Conservation (phyloP, 1,140 invertebrate species). For the Scaptomyza montana region DNA sequence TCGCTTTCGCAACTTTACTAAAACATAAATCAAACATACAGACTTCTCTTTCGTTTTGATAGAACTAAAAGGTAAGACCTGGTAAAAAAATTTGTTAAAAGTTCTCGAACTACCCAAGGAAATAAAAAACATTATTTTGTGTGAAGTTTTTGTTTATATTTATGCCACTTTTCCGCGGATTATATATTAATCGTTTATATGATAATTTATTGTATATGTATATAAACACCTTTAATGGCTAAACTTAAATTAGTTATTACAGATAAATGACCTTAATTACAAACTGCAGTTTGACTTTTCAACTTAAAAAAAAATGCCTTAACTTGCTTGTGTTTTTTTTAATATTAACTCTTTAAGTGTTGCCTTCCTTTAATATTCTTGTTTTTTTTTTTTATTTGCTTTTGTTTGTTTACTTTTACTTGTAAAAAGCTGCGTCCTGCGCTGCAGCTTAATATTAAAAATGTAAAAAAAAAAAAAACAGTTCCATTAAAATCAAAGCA, state of each 20-base stretch:
- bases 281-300: conserved; percentile 54
- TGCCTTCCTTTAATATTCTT: background rate
- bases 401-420: background rate
- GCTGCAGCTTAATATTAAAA: conserved; percentile 47
- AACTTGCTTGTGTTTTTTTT: conserved; percentile 34
- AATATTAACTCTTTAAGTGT: conserved; percentile 12
- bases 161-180: conserved; percentile 33
- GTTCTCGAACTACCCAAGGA: too few species aligned
- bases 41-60: background rate
- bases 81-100: too few species aligned
- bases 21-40: conserved; percentile 11
- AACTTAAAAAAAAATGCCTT: conserved; percentile 64
- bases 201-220: conserved; percentile 15
- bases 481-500: conserved; percentile 7
- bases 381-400: background rate
- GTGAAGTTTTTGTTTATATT: conserved; percentile 17
- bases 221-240: conserved; percentile 57
- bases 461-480: conserved; percentile 21
- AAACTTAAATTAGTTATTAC: conserved; percentile 61
- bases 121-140: background rate
- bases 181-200: conserved; percentile 1
- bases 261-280: conserved; percentile 62
- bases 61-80: too few species aligned
- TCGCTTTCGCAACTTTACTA: conserved; percentile 56
- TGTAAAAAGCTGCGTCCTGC: conserved; percentile 35